Evolutionary conservation across 2,888 invertebrate species (phyloP).

Genomic region (Salticus scenicus): DNA sequence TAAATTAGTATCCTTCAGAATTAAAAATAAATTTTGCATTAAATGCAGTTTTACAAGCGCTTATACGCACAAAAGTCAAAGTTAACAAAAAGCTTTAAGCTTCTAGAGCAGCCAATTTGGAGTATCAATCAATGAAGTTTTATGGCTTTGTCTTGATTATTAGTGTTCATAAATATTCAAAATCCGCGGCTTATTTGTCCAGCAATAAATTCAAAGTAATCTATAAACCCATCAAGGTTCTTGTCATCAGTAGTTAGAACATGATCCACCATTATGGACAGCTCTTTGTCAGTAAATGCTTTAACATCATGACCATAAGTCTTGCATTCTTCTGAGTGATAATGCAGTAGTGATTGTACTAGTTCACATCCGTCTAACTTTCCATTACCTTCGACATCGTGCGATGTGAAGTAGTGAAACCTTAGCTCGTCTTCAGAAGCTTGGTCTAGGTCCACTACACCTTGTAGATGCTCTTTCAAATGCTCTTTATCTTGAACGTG

Average conservation of each 20-base stretch:
- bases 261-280: conserved; percentile 90
- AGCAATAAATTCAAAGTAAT: conserved; percentile 93
- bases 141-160: too few species aligned
- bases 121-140: too few species aligned
- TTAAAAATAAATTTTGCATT: too few species aligned
- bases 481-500: conserved; percentile 79
- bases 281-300: conserved; percentile 89
- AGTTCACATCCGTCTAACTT: conserved; percentile 96
- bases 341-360: conserved; percentile 95
- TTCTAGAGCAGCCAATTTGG: too few species aligned
- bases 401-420: conserved; percentile 99
- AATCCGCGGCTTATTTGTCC: conserved; percentile 79
- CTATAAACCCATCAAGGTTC: conserved; percentile 90
- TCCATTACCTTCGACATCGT: conserved; percentile 96
- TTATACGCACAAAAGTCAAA: too few species aligned
- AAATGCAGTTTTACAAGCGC: too few species aligned
- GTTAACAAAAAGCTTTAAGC: too few species aligned
- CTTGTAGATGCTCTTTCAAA: conserved; percentile 93
- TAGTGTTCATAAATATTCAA: too few species aligned
- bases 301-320: conserved; percentile 78
- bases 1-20: too few species aligned
- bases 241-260: conserved; percentile 92
- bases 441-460: conserved; percentile 88
- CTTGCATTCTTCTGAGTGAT: not conserved
- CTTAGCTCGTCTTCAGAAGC: conserved; percentile 96